These are phyloP conservation scores for Brevimyrus niger DNA, from an alignment of 2,113 vertebrate species.

Conservation along the genomic window DNA sequence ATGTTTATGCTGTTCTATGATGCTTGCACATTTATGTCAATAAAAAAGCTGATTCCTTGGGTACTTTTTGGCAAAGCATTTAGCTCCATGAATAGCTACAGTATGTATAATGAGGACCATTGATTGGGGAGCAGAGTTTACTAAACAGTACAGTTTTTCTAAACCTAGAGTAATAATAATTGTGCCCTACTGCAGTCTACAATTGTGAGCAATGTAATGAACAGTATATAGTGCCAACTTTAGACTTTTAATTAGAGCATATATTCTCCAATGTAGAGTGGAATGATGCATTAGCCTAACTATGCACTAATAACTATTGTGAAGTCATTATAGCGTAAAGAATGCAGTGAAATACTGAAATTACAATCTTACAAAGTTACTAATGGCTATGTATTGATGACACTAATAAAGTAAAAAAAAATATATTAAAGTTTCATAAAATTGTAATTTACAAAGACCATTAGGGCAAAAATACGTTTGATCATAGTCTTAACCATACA, in stretches of 20 bases:
- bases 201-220: background rate
- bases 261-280: background rate
- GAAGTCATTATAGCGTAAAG: background rate
- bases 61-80: background rate
- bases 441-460: background rate
- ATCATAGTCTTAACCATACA: background rate
- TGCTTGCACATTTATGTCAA: background rate
- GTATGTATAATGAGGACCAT: background rate
- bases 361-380: background rate
- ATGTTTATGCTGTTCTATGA: background rate
- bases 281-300: background rate
- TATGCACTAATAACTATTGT: conserved; percentile 1
- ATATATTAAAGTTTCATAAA: conserved; percentile 8
- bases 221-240: background rate
- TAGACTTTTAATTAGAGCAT: background rate
- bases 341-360: conserved; percentile 1
- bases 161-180: background rate
- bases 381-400: background rate
- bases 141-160: background rate
- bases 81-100: background rate
- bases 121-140: background rate
- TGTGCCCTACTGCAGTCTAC: background rate
- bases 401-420: background rate
- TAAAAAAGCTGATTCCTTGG: background rate
- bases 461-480: background rate